Base-by-base conservation (phyloP, 2,113 vertebrate genomes). In the Isurus oxyrinchus region DNA sequence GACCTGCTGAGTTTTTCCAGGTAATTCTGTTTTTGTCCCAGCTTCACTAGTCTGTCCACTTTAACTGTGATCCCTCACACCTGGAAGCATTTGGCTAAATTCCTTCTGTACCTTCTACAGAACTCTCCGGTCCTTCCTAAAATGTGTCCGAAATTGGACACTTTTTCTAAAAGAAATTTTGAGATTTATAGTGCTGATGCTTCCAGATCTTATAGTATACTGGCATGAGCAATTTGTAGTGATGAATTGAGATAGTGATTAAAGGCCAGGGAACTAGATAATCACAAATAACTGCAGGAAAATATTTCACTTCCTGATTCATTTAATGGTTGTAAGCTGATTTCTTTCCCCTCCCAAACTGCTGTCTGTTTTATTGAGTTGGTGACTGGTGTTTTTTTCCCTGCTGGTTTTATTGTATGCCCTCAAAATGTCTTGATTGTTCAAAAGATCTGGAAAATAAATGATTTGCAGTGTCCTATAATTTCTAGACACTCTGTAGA, bases 251-350 rank as follows among this genome's bases (percentile, higher is more conserved):
- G n/a, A 40, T n/a, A 40, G 35, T 11, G 27, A 81, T 40, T 81
- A 81, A n/a, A 81, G 76, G n/a, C 76, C 14, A 40, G 76, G 14
- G n/a, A 81, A 81, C 27, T 13, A 81, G 76, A 81, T 81, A 57
- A 57, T 90, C 87, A 35, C 86, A 53, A 55, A 88, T 88, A 88
- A 55, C 49, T 57, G 57, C 44, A 57, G 87, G 44, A 90, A 90
- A 90, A 90, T 81, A 53, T 44, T 90, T 90, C 53, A 90, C 87
- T 90, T 90, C 87, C 87, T 55, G 44, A 44, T 53, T 90, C 87
- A 49, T 31, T 44, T 90, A 57, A 90, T 27, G 31, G 87, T 90
- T 53, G 5, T 1, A 90, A 90, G 27, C 44, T 90, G 13, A 25
- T 23, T 27, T 31, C 5, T 10, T 55, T 57, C 87, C 44, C 53